Percentiles rank a stretch among this genome's conserved stretches.
Evolutionary conservation across 2,888 invertebrate species (phyloP).

Genomic region (Ectemnius cavifrons): DNA sequence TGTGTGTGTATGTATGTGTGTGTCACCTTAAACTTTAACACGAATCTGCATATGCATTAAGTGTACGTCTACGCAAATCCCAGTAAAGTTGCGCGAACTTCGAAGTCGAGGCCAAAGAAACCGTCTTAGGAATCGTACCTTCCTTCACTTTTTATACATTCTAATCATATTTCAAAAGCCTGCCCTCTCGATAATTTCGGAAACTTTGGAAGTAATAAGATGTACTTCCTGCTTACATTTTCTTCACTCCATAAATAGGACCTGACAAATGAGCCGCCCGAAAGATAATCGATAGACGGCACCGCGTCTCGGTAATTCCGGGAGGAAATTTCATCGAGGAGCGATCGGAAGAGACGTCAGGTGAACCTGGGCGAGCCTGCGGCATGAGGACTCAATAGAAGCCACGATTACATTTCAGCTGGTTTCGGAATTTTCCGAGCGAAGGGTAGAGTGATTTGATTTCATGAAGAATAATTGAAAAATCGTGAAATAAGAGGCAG

Average conservation of each 20-base stretch:
- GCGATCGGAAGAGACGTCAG: background rate
- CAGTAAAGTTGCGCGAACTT: background rate
- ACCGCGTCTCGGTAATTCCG: background rate
- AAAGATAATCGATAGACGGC: background rate
- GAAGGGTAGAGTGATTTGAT: background rate
- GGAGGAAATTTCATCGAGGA: background rate
- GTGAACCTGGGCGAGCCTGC: background rate
- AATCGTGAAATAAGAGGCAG: background rate
- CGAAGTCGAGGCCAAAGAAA: background rate
- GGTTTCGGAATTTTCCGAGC: background rate
- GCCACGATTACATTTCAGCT: too few species aligned
- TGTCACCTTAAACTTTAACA: background rate
- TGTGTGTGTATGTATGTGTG: conserved; percentile 1
- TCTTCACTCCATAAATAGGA: background rate
- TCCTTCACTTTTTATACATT: background rate
- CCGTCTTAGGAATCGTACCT: too few species aligned
- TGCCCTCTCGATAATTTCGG: background rate
- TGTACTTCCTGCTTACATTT: background rate
- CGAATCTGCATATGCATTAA: background rate
- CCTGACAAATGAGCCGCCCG: background rate
- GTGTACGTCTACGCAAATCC: conserved; percentile 9
- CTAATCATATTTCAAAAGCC: background rate
- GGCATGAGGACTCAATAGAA: too few species aligned
- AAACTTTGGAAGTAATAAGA: background rate
- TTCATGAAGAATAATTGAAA: background rate